Evolutionary conservation across 2,888 invertebrate genomes (phyloP), one percentile per base, ranked within the genome.

Genomic region (Pollenia amentaria): DNA sequence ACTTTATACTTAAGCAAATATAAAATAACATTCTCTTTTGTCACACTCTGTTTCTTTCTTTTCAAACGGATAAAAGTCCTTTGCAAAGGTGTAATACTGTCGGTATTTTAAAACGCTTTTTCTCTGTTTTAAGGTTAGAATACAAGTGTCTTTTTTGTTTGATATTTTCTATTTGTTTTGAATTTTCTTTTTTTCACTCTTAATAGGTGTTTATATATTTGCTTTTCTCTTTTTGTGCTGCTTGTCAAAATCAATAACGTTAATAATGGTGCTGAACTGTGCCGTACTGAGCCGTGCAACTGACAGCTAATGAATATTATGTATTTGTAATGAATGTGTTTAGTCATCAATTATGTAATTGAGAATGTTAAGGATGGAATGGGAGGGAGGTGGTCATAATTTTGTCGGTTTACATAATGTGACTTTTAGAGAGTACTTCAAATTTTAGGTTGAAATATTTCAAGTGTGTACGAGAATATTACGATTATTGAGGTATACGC

Each of bases 261-360:
- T 75, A 62, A 69, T 62, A 69, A 69, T 82, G 60, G 16, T 62
- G 64, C 53, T 80, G 72, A 72, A 64, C 53, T 51, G 16, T 57
- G 48, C 67, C 42, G 12, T 46, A 42, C 38, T 14, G 60, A 51
- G 62, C 51, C 69, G 70, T 86, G 82, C 70, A 79, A 76, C 16
- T 86, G 86, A 86, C 86, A 86, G 86, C 79, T 79, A 86, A 83
- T 83, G 83, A 83, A 72, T 78, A 73, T 78, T 84, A 69, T 29
- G 29, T 29, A 29, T 78, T 57, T 78, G 57, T 67, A 69, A 78
- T 78, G 72, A 78, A 73, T 72, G 79, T 57, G 81, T 69, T 85
- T 75, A 80, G 83, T 48, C 86, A 86, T 86, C 86, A 83, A 86
- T 83, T 86, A 83, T 84, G 64, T 79, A 80, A 86, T 84, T 70